Evolutionary conservation across 1,140 invertebrate genomes (phyloP).

Genomic region (Anadara kagoshimensis): DNA sequence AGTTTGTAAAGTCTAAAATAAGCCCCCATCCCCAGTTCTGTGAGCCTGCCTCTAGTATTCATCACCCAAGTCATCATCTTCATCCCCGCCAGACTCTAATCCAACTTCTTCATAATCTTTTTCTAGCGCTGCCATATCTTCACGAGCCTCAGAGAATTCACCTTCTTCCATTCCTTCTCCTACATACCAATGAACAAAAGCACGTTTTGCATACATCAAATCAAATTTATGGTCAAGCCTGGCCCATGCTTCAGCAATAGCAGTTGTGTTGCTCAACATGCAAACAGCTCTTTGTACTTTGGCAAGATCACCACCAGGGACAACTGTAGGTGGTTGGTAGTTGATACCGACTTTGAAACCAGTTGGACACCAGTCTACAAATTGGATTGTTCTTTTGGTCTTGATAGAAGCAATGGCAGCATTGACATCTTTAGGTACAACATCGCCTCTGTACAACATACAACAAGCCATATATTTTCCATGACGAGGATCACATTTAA

Average conservation of each 20-base stretch:
- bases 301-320: constrained; percentile 76
- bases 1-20: too few species aligned
- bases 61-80: constrained; percentile 76
- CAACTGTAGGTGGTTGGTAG: constrained; percentile 80
- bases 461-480: constrained; percentile 83
- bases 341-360: constrained; percentile 13
- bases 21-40: too few species aligned
- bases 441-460: constrained; percentile 69
- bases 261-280: too few species aligned
- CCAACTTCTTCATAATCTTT: constrained; percentile 79
- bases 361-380: constrained; percentile 84
- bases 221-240: too few species aligned
- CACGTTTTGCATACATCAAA: too few species aligned
- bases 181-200: too few species aligned
- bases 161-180: constrained; percentile 81
- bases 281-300: too few species aligned
- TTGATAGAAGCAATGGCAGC: constrained; percentile 88
- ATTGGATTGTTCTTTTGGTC: constrained; percentile 80
- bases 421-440: constrained; percentile 87
- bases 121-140: constrained; percentile 81
- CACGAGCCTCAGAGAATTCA: constrained; percentile 83
- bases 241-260: too few species aligned
- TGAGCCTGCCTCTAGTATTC: constrained; percentile 75
- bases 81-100: constrained; percentile 74
- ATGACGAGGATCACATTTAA: constrained; percentile 86